Base-by-base conservation (phyloP, 92 coral and sea anemone genomes). In the Porites cylindrica region DNA sequence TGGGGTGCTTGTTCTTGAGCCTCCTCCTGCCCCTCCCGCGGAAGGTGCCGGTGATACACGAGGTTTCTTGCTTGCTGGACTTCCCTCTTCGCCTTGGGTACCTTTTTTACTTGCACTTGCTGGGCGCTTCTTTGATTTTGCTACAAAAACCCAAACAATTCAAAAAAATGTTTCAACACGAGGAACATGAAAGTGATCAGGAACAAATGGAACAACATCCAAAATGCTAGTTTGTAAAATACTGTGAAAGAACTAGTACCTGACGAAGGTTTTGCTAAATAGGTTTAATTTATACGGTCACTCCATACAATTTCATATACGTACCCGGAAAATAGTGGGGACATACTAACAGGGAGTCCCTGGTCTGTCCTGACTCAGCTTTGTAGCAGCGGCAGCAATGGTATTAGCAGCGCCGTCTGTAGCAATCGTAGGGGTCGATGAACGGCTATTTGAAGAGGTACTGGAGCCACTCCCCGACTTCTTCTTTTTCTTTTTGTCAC, bases 401-500 rank as follows among this genome's bases (percentile, higher is more conserved):
- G 99, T 90, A 52, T 82, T 71, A 12, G 94, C 90, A 53, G 98
- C 60, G 74, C 90, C 87, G n/a, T 95, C 96, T 10, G 89, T n/a
- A 20, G 93, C 97, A 72, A 71, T 77, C 16, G 99, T 97, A 1
- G 99, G 99, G 18, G 99, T 97, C 19, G 96, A 96, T 65, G 99
- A 97, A 5, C 99, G 91, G 77, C 99, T 97, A 79, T 97, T 97
- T 8, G 99, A 95, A 70, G 96, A 82, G 11, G 99, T 95, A 74
- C 99, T 97, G 8, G 99, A 97, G 0, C 94, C 91, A 70, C 99
- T 97, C 38, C 95, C 99, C 0, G 97, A 84, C 63, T 94, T 96
- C 90, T 92, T 95, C 74, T 95, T 95, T 52, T 92, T 89, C 76
- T 90, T 93, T 79, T 87, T 93, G 73, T 97, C 93, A 24, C 98